Percentiles rank a stretch among this genome's conserved stretches.
These are phyloP conservation scores for Arizona elegans DNA, from an alignment of 2,113 vertebrate species.

Conservation along the genomic window DNA sequence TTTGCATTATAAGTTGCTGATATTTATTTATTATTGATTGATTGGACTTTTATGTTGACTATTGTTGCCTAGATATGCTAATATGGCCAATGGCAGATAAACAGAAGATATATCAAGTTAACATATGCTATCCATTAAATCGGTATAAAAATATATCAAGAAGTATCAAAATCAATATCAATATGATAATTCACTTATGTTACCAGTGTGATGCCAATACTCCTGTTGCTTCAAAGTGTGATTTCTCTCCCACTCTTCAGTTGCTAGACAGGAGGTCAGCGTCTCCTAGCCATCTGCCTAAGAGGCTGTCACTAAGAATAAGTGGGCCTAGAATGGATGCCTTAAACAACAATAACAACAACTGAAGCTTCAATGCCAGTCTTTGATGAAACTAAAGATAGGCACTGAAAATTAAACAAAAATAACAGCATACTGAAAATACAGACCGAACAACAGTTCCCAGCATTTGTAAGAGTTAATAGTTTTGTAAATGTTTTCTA, in stretches of 20 bases:
- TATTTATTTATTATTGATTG: background rate
- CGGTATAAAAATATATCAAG: background rate
- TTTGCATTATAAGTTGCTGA: background rate
- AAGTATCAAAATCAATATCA: background rate
- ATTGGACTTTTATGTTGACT: background rate
- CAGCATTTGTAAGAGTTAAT: background rate
- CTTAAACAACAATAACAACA: background rate
- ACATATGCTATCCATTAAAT: background rate
- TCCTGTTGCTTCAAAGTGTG: background rate
- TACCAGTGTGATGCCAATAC: background rate
- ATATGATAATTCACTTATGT: background rate
- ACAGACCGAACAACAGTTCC: background rate
- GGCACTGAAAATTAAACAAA: background rate
- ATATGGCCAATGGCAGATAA: background rate
- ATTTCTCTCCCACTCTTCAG: background rate
- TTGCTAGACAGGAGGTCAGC: background rate
- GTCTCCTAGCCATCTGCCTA: background rate
- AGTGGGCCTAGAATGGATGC: background rate
- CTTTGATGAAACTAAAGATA: background rate
- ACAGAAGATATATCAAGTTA: background rate
- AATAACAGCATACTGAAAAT: background rate
- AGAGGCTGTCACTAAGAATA: background rate
- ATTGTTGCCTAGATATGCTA: background rate
- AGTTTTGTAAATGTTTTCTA: background rate
- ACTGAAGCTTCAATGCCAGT: background rate